phyloP scores from a whole-genome alignment of 2,113 vertebrate genomes.

The Heloderma charlesbogerti region DNA sequence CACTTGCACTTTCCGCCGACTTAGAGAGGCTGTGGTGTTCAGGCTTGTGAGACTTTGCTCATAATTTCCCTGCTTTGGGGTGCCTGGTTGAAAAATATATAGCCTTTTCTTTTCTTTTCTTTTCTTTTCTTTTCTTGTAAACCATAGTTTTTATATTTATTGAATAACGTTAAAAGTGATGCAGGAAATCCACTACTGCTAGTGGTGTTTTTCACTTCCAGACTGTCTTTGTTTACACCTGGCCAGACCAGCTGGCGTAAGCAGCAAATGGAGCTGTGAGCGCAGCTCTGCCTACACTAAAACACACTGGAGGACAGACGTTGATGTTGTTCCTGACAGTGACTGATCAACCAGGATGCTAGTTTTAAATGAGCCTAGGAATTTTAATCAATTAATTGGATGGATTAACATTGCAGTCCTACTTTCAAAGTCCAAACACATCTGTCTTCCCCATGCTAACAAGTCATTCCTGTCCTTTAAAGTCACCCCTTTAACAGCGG shows the following conservation, averaged over 20 bases:
- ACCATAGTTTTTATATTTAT: too few species aligned
- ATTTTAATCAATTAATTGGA: background rate
- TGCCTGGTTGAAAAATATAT: too few species aligned
- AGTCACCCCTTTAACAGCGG: background rate
- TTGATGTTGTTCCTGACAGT: background rate
- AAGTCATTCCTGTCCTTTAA: background rate
- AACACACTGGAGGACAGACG: background rate
- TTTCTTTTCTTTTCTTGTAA: background rate
- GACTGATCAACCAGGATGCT: background rate
- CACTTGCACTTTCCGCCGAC: too few species aligned
- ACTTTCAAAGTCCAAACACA: background rate
- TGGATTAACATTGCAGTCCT: background rate
- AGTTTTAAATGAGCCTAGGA: background rate
- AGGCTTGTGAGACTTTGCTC: too few species aligned
- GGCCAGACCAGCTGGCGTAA: background rate
- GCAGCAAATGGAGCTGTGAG: background rate
- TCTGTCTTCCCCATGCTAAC: background rate
- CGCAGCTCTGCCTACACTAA: too few species aligned
- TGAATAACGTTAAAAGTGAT: too few species aligned
- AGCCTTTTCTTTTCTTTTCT: too few species aligned
- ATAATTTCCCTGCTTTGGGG: too few species aligned
- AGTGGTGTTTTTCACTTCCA: background rate
- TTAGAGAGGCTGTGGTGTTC: too few species aligned
- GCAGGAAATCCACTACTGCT: background rate
- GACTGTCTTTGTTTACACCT: background rate